Conservation (phyloP, 2,797 vertebrate species). For the Enteromius mattozi region DNA sequence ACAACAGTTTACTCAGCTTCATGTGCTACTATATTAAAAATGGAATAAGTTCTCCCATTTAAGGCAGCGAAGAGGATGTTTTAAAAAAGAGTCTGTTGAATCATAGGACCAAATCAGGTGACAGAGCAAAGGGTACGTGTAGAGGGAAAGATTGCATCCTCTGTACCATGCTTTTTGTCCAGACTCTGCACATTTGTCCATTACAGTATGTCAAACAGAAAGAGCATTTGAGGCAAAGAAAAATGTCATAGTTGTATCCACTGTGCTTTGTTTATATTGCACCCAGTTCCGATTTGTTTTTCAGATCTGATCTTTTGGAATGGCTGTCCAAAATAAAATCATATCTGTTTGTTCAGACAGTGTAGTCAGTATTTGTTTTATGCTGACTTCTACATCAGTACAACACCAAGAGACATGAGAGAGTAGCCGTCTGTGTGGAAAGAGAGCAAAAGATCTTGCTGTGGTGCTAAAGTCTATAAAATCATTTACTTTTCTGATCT, state of each 20-base stretch:
- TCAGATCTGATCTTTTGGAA: neutral
- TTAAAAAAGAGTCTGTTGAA: neutral
- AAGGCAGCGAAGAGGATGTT: conserved; percentile 8
- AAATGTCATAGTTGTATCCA: neutral
- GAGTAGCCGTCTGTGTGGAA: neutral
- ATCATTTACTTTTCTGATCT: neutral
- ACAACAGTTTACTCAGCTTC: neutral
- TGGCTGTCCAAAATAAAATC: neutral
- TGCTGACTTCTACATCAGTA: neutral
- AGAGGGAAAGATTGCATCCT: neutral
- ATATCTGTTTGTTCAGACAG: neutral
- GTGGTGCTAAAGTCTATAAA: neutral
- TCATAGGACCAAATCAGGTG: conserved; percentile 13
- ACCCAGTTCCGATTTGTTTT: neutral
- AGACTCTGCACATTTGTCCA: neutral
- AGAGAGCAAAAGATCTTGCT: neutral
- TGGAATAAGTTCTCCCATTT: neutral
- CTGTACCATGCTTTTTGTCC: neutral
- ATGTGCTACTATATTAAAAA: neutral
- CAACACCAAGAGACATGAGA: neutral
- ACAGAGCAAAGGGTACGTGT: neutral
- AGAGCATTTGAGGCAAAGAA: neutral
- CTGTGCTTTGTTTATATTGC: neutral
- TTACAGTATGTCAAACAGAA: conserved; percentile 4
- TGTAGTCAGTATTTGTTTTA: neutral